Conservation (phyloP, 2,113 vertebrate genomes). For the Chloropsis hardwickii region DNA sequence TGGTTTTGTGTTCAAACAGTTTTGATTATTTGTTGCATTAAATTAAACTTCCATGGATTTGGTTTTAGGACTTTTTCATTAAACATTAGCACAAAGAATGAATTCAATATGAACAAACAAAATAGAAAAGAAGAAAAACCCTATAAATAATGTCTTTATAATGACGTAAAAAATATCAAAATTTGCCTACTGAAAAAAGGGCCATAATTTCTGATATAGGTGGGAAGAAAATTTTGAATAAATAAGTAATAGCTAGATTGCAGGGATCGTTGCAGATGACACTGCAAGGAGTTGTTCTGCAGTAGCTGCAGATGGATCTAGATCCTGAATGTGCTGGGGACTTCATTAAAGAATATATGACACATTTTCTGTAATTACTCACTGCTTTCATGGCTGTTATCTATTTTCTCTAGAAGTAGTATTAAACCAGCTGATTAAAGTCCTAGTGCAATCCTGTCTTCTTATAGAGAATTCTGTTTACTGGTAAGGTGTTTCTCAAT, state of each 20-base stretch:
- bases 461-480: background rate
- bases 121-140: background rate
- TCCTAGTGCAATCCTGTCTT: background rate
- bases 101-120: background rate
- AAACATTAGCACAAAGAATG: background rate
- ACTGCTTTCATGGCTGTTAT: background rate
- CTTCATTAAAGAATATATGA: background rate
- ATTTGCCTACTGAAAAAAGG: background rate
- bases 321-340: background rate
- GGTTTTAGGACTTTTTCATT: background rate
- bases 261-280: background rate
- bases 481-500: background rate
- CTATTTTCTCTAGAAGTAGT: background rate
- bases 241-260: background rate
- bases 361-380: background rate
- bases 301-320: background rate
- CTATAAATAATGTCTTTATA: background rate
- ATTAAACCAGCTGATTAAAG: background rate
- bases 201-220: background rate
- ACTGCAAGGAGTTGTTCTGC: background rate
- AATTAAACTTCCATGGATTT: background rate
- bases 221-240: background rate
- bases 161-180: background rate
- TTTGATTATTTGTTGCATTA: background rate
- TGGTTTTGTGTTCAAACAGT: background rate